Percentiles rank a stretch among this genome's conserved stretches.
Evolutionary conservation across 1,140 invertebrate species (phyloP).

Genomic region (Copidosoma floridanum): DNA sequence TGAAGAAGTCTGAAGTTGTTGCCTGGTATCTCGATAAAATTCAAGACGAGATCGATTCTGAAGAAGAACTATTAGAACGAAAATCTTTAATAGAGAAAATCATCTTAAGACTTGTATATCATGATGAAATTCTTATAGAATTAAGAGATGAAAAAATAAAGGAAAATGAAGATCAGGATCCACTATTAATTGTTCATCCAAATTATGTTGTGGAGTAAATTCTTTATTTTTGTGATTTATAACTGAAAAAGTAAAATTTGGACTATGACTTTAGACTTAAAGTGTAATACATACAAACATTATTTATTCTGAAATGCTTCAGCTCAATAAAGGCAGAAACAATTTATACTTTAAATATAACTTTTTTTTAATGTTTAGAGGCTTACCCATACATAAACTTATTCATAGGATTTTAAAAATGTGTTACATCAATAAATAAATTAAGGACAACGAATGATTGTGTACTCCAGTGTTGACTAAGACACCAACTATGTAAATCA

Average conservation of each 20-base stretch:
- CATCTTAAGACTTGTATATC: conserved; percentile 86
- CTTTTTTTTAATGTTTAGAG: too few species aligned
- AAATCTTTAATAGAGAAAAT: conserved; percentile 94
- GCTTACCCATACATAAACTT: too few species aligned
- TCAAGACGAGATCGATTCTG: conserved; percentile 83
- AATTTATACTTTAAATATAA: too few species aligned
- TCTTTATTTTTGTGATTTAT: neutral
- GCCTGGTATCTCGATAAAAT: conserved; percentile 94
- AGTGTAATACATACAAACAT: too few species aligned
- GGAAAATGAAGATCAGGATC: conserved; percentile 74
- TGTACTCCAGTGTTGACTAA: too few species aligned
- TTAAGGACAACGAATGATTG: neutral
- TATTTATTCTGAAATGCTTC: too few species aligned
- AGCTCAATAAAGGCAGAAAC: too few species aligned
- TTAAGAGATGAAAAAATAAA: conserved; percentile 62
- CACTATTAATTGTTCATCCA: conserved; percentile 90
- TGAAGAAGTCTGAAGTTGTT: conserved; percentile 74
- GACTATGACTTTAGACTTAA: neutral
- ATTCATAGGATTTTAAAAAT: too few species aligned
- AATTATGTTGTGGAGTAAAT: conserved; percentile 81
- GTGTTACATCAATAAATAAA: neutral
- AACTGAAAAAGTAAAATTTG: neutral
- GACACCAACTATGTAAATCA: too few species aligned
- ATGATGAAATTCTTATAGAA: conserved; percentile 92
- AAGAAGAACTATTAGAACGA: conserved; percentile 86